phyloP scores from a whole-genome alignment of 1,140 invertebrate species.

The Helicoverpa zea region DNA sequence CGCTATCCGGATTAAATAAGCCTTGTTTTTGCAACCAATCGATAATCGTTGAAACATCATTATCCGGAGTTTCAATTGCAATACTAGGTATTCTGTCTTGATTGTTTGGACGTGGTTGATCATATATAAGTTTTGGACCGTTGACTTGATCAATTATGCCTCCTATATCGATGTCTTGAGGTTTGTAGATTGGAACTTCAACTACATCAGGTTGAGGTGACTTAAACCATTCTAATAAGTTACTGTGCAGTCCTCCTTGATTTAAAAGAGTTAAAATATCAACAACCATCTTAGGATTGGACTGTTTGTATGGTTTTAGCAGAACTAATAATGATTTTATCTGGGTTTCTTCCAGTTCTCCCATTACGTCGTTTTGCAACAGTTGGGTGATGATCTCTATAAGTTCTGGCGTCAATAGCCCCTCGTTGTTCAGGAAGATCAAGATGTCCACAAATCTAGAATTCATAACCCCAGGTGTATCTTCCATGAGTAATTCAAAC shows the following conservation, averaged over 20 bases:
- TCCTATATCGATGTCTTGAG: background rate
- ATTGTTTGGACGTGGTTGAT: background rate
- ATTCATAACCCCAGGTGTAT: background rate
- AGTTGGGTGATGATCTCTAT: background rate
- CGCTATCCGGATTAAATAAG: background rate
- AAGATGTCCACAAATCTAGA: conserved; percentile 17
- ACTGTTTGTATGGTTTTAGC: background rate
- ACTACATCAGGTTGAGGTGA: background rate
- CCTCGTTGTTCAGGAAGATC: background rate
- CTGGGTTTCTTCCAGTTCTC: background rate
- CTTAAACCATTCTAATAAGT: background rate
- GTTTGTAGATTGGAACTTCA: too few relatives aligned
- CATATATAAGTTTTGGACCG: background rate
- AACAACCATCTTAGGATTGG: background rate
- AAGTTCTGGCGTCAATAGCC: background rate
- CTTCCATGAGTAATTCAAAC: background rate
- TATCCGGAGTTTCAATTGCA: background rate
- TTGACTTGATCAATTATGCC: background rate
- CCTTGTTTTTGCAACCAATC: conserved; percentile 14
- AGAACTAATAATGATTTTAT: background rate
- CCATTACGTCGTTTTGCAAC: background rate
- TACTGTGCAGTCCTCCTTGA: background rate
- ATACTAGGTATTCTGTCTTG: background rate
- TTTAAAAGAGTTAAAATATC: conserved; percentile 4
- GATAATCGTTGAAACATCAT: background rate